Conservation (phyloP, 2,113 vertebrate species). For the Charina bottae region DNA sequence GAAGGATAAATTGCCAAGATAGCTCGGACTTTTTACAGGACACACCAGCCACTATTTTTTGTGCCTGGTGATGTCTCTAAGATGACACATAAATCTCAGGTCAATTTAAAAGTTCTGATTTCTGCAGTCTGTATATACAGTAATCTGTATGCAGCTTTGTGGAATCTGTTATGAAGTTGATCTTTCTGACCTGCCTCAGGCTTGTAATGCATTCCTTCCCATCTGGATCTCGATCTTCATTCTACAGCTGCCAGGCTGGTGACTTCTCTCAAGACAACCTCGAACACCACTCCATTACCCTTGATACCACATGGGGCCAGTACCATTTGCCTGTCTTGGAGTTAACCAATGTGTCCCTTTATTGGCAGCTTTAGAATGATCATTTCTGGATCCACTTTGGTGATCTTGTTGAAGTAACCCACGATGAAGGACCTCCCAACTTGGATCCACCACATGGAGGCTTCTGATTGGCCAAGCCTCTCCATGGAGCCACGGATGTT, state of each 20-base stretch:
- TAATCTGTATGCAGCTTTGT: conserved; percentile 51
- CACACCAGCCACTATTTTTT: conserved; percentile 50
- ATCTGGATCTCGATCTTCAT: conserved; percentile 7
- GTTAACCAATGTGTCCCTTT: conserved; percentile 27
- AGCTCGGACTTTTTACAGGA: conserved; percentile 49
- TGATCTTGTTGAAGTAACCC: conserved; percentile 45
- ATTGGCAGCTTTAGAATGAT: conserved; percentile 65
- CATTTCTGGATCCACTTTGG: conserved; percentile 56
- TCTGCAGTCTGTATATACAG: conserved; percentile 60
- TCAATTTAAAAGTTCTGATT: conserved; percentile 82
- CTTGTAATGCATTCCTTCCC: neutral
- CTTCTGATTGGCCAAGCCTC: conserved; percentile 41
- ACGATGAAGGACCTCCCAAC: conserved; percentile 47
- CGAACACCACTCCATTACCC: conserved; percentile 13
- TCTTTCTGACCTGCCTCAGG: conserved; percentile 51
- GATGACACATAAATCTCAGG: conserved; percentile 86
- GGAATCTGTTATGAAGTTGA: conserved; percentile 56
- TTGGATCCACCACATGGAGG: conserved; percentile 5
- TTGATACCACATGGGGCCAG: neutral
- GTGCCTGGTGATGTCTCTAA: conserved; percentile 66
- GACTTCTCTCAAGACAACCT: conserved; percentile 44
- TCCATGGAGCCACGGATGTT: conserved; percentile 33
- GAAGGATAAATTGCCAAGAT: conserved; percentile 69
- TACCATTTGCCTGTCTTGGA: conserved; percentile 23
- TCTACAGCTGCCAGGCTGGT: conserved; percentile 42